Conservation (phyloP, 2,888 invertebrate genomes). For the Diadegma fenestrale region DNA sequence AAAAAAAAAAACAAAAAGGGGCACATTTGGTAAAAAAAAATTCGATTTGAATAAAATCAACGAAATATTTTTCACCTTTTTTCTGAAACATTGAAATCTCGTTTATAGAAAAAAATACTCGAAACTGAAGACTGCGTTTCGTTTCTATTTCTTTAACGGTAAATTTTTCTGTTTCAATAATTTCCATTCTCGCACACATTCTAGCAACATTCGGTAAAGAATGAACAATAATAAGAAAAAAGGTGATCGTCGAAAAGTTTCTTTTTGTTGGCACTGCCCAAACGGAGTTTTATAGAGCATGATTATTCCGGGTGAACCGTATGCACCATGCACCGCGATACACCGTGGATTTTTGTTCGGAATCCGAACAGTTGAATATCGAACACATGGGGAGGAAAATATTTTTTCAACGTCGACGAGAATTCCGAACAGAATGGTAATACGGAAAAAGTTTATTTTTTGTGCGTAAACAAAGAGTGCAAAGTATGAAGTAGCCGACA, state of each 20-base stretch:
- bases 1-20: too few species aligned
- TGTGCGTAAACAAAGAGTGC: not conserved
- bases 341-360: not conserved
- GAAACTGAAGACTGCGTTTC: too few species aligned
- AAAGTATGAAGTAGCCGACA: not conserved
- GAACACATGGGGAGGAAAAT: not conserved
- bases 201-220: not conserved
- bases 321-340: too few species aligned
- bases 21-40: too few species aligned
- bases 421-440: not conserved
- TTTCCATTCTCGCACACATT: too few species aligned
- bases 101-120: too few species aligned
- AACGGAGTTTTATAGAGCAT: not conserved
- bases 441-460: not conserved
- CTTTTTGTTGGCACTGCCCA: not conserved
- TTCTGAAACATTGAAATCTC: too few species aligned
- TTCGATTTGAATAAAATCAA: too few species aligned
- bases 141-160: too few species aligned
- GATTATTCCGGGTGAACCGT: too few species aligned
- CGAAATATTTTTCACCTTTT: too few species aligned
- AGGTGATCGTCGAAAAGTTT: not conserved
- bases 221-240: not conserved
- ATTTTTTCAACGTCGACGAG: not conserved
- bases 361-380: not conserved
- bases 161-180: too few species aligned